These are phyloP conservation scores for Therioaphis trifolii DNA, from an alignment of 2,888 invertebrate genomes.

Conservation along the genomic window DNA sequence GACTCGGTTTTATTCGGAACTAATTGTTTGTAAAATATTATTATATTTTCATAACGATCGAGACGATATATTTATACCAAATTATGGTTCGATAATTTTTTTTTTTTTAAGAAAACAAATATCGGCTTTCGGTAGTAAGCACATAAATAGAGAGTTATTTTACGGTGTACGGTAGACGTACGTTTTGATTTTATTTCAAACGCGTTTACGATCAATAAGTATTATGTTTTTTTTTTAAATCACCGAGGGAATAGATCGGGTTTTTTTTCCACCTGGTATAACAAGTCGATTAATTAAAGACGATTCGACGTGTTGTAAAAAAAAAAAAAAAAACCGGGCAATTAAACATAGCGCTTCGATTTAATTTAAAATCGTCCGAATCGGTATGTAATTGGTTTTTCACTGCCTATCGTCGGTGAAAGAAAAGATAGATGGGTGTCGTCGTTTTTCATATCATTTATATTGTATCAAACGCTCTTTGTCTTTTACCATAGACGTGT, in stretches of 20 bases:
- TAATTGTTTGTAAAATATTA: neutral
- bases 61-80: too few relatives aligned
- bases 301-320: neutral
- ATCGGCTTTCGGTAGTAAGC: neutral
- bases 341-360: neutral
- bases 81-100: too few relatives aligned
- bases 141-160: too few relatives aligned
- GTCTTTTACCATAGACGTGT: too few relatives aligned
- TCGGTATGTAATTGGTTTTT: neutral
- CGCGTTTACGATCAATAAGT: neutral
- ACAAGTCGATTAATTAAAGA: neutral
- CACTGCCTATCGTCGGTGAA: neutral
- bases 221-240: neutral
- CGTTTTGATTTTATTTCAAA: too few relatives aligned
- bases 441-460: too few relatives aligned
- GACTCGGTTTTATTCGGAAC: neutral
- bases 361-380: neutral
- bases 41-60: slow-evolving; percentile 2
- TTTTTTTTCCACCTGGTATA: neutral
- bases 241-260: too few relatives aligned
- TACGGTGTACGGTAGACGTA: too few relatives aligned
- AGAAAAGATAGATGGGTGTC: too few relatives aligned
- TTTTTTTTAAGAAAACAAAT: too few relatives aligned
- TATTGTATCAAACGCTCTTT: too few relatives aligned
- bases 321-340: neutral